Conservation (phyloP, 2,888 invertebrate genomes). For the Lasioglossum malachurum region DNA sequence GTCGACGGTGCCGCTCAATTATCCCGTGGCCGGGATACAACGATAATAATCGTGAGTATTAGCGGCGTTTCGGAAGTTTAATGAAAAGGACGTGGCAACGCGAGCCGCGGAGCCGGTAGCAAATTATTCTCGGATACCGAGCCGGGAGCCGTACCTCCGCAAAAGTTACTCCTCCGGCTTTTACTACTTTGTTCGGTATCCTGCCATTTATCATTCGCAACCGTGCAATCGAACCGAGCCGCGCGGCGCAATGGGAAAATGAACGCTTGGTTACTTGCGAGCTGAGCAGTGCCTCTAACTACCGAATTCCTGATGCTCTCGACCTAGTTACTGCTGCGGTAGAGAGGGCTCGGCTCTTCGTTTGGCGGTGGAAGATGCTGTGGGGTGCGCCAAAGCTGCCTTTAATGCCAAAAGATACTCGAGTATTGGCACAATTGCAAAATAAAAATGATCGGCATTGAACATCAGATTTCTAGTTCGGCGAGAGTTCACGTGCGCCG, state of each 20-base stretch:
- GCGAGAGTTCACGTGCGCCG: background rate
- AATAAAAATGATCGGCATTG: too few species aligned
- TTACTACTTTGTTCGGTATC: slow-evolving; percentile 61
- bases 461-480: background rate
- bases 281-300: background rate
- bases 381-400: background rate
- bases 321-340: slow-evolving; percentile 13
- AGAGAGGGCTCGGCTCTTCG: background rate
- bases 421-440: background rate
- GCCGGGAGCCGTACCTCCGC: slow-evolving; percentile 5
- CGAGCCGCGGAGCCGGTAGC: slow-evolving; percentile 59
- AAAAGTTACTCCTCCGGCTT: slow-evolving; percentile 43
- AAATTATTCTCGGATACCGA: slow-evolving; percentile 66
- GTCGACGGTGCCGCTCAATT: slow-evolving; percentile 60
- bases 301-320: slow-evolving; percentile 26
- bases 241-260: slow-evolving; percentile 50
- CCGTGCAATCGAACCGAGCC: slow-evolving; percentile 63
- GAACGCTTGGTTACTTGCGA: slow-evolving; percentile 13
- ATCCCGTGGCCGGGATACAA: slow-evolving; percentile 49
- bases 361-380: background rate
- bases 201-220: slow-evolving; percentile 70
- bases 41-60: slow-evolving; percentile 69
- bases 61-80: slow-evolving; percentile 71
- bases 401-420: background rate
- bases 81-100: slow-evolving; percentile 70